Evolutionary conservation across 2,113 vertebrate species (phyloP).

Genomic region (Sturnira hondurensis): DNA sequence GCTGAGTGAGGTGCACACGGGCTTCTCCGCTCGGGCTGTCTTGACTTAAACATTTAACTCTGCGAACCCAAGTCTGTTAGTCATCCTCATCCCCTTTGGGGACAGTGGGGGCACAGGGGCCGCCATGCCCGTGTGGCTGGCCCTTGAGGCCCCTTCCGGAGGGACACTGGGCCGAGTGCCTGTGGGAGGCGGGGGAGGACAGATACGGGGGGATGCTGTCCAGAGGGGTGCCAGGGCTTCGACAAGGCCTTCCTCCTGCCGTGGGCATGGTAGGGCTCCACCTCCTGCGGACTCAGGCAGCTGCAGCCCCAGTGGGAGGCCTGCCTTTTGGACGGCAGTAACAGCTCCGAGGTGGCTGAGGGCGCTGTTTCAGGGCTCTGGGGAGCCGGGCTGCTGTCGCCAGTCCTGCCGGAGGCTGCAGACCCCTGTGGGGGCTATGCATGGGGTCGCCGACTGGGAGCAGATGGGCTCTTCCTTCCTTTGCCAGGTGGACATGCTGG

Average conservation of each 20-base stretch:
- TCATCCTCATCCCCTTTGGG: background rate
- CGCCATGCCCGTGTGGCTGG: background rate
- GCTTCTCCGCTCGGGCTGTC: background rate
- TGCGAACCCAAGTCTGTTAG: background rate
- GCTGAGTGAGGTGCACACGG: background rate
- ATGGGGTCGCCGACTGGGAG: background rate
- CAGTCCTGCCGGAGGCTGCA: background rate
- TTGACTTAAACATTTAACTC: background rate
- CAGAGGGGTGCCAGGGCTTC: accelerated
- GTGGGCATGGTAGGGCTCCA: background rate
- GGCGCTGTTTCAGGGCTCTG: background rate
- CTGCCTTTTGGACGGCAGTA: background rate
- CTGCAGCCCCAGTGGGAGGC: background rate
- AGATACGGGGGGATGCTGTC: background rate
- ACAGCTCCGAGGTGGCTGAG: background rate
- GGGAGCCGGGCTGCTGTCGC: background rate
- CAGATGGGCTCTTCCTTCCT: background rate
- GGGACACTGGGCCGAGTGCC: slow-evolving; percentile 13
- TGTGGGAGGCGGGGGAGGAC: slow-evolving; percentile 24
- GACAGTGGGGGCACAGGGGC: background rate
- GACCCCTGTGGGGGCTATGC: background rate
- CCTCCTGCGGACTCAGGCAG: background rate
- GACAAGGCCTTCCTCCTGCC: background rate
- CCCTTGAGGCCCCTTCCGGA: slow-evolving; percentile 10
- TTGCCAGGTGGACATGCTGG: too few species aligned